Base-by-base conservation (phyloP, 2,888 invertebrate species). In the Epinotia ramella region DNA sequence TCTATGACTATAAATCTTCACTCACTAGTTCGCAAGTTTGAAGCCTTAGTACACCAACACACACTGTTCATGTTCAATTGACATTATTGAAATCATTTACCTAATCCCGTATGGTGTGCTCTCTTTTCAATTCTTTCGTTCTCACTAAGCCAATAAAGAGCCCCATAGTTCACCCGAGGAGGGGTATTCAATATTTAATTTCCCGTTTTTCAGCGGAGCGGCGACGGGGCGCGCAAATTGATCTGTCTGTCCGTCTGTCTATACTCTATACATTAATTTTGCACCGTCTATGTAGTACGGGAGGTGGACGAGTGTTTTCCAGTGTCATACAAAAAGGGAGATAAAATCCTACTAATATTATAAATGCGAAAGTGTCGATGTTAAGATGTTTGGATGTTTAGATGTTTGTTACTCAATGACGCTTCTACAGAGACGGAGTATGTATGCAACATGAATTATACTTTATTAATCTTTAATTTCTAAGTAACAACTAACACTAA, bases 181-280 rank as follows among this genome's bases (percentile, higher is more conserved):
- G 77, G 79, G 80, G 83, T 81, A 84, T 84, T 89, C 85, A 90
- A 91, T 91, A 89, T 89, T 91, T 90, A 88, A 91, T 90, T 85
- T 84, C 81, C 81, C 83, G 80, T 83, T 83, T 83, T 83, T 81
- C 78, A 81, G 80, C 80, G 78, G 81, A 82, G 79, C 80, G 78
- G 79, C 77, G 80, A 77, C 78, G 73, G 75, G 77, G 73, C 77
- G 78, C 78, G 80, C 83, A 83, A 86, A 88, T 86, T 86, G 85
- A 87, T 86, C 85, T 79, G 84, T 84, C 85, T 82, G 81, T 82
- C 84, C 78, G 79, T 80, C 79, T 80, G 77, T 76, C 73, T 78
- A 78, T 77, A 77, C 73, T 73, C 65, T 77, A 79, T 68, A 69
- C 59, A 69, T 69, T 69, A 76, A 79, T 77, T 78, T 67, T 76